Percentiles rank a stretch among this genome's conserved stretches.
phyloP scores from a whole-genome alignment of 2,888 invertebrate genomes.

The Anthophora plumipes region DNA sequence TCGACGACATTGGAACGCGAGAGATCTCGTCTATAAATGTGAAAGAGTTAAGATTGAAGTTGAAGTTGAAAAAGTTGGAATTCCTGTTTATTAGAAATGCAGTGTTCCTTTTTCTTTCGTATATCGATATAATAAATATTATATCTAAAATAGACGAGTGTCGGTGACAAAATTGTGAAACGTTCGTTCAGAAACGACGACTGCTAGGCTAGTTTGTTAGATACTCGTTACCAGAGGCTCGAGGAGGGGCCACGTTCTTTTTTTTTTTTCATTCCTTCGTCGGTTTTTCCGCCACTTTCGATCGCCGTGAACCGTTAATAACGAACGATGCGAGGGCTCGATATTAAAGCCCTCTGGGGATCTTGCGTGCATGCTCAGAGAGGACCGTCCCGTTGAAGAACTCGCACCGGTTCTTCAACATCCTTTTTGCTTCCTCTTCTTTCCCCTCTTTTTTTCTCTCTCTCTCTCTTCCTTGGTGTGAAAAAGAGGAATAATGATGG shows the following conservation, averaged over 20 bases:
- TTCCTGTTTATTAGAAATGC: too few relatives aligned
- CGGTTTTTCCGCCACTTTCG: constrained; percentile 24
- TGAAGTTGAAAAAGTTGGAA: too few relatives aligned
- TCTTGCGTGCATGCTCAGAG: neutral
- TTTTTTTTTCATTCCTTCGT: constrained; percentile 41
- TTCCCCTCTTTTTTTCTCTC: too few relatives aligned
- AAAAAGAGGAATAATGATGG: too few relatives aligned
- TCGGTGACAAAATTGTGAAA: constrained; percentile 31
- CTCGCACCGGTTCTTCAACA: neutral
- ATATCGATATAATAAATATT: too few relatives aligned
- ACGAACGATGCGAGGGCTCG: constrained; percentile 36
- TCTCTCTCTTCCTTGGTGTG: too few relatives aligned
- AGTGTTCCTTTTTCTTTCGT: too few relatives aligned
- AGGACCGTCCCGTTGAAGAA: neutral
- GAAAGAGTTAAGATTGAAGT: too few relatives aligned
- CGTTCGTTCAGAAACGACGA: constrained; percentile 20
- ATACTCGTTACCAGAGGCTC: constrained; percentile 48
- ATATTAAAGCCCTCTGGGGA: constrained; percentile 34
- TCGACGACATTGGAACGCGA: too few relatives aligned
- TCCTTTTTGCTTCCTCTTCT: neutral
- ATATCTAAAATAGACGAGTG: too few relatives aligned
- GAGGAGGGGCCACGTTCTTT: constrained; percentile 8
- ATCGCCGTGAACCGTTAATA: constrained; percentile 36
- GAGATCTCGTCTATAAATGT: too few relatives aligned
- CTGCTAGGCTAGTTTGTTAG: constrained; percentile 43